phyloP scores from a whole-genome alignment of 1,140 invertebrate genomes.

The Dryas iulia region DNA sequence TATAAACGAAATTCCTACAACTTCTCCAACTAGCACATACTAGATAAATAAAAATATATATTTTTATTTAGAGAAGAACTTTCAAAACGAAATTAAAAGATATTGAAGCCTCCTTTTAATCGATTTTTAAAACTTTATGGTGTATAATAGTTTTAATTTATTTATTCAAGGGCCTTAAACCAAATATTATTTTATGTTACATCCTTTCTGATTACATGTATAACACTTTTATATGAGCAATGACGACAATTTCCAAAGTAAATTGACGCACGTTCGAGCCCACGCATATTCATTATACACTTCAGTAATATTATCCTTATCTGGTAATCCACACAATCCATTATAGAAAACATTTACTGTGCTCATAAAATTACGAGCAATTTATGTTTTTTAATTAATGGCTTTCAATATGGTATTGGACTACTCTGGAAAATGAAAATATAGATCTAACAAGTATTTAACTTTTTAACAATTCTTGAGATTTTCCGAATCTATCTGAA shows the following conservation, averaged over 20 bases:
- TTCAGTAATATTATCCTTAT: conserved; percentile 42
- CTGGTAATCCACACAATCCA: conserved; percentile 26
- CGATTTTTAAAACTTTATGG: too few species aligned
- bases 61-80: too few species aligned
- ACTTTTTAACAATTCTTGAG: too few species aligned
- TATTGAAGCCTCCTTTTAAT: too few species aligned
- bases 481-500: too few species aligned
- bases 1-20: too few species aligned
- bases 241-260: conserved; percentile 60
- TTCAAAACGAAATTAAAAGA: too few species aligned
- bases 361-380: not conserved
- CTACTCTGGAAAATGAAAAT: not conserved
- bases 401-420: not conserved
- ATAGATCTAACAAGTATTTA: not conserved
- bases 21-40: too few species aligned
- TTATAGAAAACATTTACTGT: conserved; percentile 3
- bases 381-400: not conserved
- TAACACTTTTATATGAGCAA: conserved; percentile 15
- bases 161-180: too few species aligned
- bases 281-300: conserved; percentile 57
- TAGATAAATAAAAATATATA: too few species aligned
- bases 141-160: too few species aligned
- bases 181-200: too few species aligned
- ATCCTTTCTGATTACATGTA: not conserved
- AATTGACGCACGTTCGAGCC: conserved; percentile 66